Conservation (phyloP, 2,797 vertebrate species). For the Mionectes olivaceus region DNA sequence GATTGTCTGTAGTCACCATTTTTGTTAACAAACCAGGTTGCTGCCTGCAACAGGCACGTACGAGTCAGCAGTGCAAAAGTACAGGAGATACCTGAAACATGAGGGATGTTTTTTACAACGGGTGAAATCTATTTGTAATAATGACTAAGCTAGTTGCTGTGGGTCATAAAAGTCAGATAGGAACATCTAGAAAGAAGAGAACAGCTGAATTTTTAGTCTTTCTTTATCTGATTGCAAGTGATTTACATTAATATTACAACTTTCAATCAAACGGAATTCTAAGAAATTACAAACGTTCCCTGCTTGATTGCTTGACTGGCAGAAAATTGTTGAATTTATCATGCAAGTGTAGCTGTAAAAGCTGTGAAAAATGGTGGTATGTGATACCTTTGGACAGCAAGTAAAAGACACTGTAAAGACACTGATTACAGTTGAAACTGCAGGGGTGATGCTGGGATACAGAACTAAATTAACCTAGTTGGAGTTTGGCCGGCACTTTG, state of each 20-base stretch:
- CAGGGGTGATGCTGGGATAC: not conserved
- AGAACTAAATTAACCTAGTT: slow-evolving; percentile 1
- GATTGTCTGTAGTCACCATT: not conserved
- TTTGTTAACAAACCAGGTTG: not conserved
- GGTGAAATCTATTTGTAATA: not conserved
- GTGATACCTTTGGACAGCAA: not conserved
- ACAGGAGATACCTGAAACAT: not conserved
- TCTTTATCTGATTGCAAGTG: not conserved
- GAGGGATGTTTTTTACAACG: not conserved
- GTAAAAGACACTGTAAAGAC: not conserved
- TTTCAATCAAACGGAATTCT: slow-evolving; percentile 25
- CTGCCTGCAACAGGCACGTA: not conserved
- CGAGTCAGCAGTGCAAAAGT: not conserved
- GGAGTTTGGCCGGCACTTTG: not conserved
- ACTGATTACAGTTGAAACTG: not conserved
- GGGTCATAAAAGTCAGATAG: not conserved
- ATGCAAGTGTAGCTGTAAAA: not conserved
- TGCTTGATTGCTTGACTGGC: not conserved
- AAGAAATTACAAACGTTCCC: not conserved
- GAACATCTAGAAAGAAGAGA: not conserved
- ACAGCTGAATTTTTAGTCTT: not conserved
- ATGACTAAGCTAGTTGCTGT: not conserved
- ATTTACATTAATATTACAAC: not conserved
- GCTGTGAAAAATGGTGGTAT: not conserved
- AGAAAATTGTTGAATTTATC: slow-evolving; percentile 17